phyloP scores from a whole-genome alignment of 2,113 vertebrate species.

The Melanocharis versteri region DNA sequence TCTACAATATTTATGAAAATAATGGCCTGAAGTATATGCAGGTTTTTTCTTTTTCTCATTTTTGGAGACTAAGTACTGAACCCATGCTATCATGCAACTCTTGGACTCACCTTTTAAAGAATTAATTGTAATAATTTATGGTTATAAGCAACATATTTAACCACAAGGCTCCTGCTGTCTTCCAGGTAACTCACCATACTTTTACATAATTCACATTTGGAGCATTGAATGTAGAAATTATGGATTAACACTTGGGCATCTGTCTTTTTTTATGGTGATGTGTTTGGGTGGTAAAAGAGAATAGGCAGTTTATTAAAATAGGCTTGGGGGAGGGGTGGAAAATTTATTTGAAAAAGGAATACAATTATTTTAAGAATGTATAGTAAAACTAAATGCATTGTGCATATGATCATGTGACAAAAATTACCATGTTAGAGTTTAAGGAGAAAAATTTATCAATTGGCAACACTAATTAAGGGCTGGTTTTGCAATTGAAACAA shows the following conservation, averaged over 20 bases:
- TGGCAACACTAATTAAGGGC: neutral
- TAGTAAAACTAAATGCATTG: neutral
- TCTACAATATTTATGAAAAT: neutral
- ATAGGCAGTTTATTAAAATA: neutral
- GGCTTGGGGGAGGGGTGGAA: neutral
- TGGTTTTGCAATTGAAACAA: neutral
- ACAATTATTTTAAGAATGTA: neutral
- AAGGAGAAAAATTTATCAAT: neutral
- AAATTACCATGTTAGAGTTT: neutral
- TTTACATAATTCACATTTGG: neutral
- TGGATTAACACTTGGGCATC: accelerated
- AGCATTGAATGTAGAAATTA: neutral
- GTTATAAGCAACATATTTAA: neutral
- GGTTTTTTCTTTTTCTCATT: neutral
- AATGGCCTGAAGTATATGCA: neutral
- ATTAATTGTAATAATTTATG: neutral
- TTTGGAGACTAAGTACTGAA: neutral
- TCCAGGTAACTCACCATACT: neutral
- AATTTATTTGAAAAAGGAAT: neutral
- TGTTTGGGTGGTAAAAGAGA: neutral
- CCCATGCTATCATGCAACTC: neutral
- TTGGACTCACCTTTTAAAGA: neutral
- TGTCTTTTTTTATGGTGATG: neutral
- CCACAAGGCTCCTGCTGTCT: neutral
- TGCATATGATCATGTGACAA: neutral